These are phyloP conservation scores for Megathymus violae DNA, from an alignment of 1,140 invertebrate genomes.

Conservation along the genomic window DNA sequence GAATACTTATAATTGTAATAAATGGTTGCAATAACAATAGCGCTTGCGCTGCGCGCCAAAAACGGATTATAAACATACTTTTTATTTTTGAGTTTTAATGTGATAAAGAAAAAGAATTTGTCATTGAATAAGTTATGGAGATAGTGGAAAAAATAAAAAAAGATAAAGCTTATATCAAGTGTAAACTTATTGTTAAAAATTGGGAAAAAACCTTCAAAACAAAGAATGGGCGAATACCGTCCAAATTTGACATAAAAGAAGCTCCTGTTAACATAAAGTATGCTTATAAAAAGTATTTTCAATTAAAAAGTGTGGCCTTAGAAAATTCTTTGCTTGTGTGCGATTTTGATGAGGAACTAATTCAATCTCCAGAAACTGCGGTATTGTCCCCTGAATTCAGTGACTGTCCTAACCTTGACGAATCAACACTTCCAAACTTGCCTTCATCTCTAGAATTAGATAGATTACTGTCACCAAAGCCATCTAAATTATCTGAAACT, in stretches of 20 bases:
- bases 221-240: conserved; percentile 87
- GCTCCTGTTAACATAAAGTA: conserved; percentile 88
- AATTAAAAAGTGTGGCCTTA: conserved; percentile 89
- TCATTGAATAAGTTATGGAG: conserved; percentile 55
- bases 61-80: too few relatives aligned
- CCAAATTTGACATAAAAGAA: conserved; percentile 91
- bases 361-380: conserved; percentile 60
- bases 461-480: conserved; percentile 75
- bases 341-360: conserved; percentile 60
- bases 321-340: conserved; percentile 86
- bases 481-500: conserved; percentile 38
- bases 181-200: conserved; percentile 89
- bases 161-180: conserved; percentile 84
- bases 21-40: too few relatives aligned
- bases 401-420: conserved; percentile 43
- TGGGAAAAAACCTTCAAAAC: conserved; percentile 92
- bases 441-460: conserved; percentile 65
- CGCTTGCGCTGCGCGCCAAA: too few relatives aligned
- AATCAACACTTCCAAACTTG: conserved; percentile 52
- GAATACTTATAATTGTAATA: too few relatives aligned
- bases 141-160: conserved; percentile 70
- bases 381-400: conserved; percentile 11
- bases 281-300: conserved; percentile 92
- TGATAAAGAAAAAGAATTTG: not conserved
- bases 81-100: too few relatives aligned